Base-by-base conservation (phyloP, 1,140 invertebrate species). In the Scaptomyza pallida region DNA sequence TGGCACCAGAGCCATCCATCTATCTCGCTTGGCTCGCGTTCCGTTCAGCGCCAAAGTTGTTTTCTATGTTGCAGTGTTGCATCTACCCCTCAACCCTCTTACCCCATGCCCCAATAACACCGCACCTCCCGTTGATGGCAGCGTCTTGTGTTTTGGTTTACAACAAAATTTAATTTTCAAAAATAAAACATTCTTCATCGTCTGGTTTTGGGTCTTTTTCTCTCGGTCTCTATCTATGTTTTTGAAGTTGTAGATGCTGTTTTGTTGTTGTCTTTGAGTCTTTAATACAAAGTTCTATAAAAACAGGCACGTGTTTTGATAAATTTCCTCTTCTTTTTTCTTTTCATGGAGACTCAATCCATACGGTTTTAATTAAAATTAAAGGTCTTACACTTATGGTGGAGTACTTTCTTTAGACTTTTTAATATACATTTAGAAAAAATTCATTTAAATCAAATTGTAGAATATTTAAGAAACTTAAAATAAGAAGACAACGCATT, bases 1-100 rank as follows among this genome's bases (percentile, higher is more conserved):
- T 90, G 86, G 88, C 88, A 82, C 75, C 88, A 75, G 72, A 78
- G 81, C 73, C 78, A 89, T 89, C 88, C 82, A 90, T 89, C 88
- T 89, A 88, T 88, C 82, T 82, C 83, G 82, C 78, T 75, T 82
- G 81, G 77, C 81, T 30, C 26, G 81, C 73, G 81, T 78, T 86
- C 62, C 81, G 73, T 86, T 78, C 77, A 80, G 69, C 63, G 69
- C 77, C 81, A 86, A 85, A 80, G 77, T 86, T 86, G 81, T 85
- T 86, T 85, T 85, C 61, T 73, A 44, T 44, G 43, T 51, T 50
- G 43, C 37, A 62, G 33, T 15, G 19, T 26, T 17, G 5, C 15
- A 30, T 16, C 12, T 15, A 33, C 37, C 52, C 15, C 17, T 13
- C 12, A 26, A n/a, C n/a, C 13, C 17, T 17, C 19, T 12, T 0